These are phyloP conservation scores for Chrysopa pallens DNA, from an alignment of 1,140 invertebrate species.

Conservation along the genomic window DNA sequence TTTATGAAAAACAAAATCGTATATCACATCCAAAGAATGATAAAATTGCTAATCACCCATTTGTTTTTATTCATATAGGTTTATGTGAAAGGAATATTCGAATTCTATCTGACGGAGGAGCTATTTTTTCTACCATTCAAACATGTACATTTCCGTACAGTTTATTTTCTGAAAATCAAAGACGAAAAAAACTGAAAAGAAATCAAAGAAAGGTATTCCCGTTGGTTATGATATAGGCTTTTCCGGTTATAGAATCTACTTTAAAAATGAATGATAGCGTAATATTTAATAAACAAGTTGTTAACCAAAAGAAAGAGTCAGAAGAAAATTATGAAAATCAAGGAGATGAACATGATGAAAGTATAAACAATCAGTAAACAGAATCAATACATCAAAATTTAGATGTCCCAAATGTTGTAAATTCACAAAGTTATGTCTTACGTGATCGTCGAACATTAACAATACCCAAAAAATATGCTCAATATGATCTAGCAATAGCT, in stretches of 20 bases:
- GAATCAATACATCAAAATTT: too few species aligned
- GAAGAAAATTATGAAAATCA: too few species aligned
- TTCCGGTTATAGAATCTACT: constrained; percentile 11
- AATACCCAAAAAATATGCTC: too few species aligned
- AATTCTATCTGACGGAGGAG: constrained; percentile 12
- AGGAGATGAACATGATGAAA: too few species aligned
- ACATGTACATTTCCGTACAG: constrained; percentile 14
- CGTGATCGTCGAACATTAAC: constrained; percentile 15
- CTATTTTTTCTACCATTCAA: constrained; percentile 18
- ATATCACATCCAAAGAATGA: constrained; percentile 5
- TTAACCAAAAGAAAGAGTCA: constrained; percentile 20
- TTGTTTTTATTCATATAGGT: constrained; percentile 15
- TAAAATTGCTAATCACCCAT: constrained; percentile 1
- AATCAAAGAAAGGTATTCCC: too few species aligned
- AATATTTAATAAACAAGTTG: constrained; percentile 12
- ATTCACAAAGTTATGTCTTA: too few species aligned
- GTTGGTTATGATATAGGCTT: too few species aligned
- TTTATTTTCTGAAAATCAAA: constrained; percentile 21
- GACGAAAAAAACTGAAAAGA: too few species aligned
- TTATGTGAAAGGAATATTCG: constrained; percentile 13
- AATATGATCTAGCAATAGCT: too few species aligned
- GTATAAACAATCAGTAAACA: too few species aligned
- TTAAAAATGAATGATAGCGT: neutral
- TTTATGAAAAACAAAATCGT: constrained; percentile 12
- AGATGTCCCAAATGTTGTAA: too few species aligned